phyloP scores from a whole-genome alignment of 1,140 invertebrate genomes.

The Anastatus disparis region DNA sequence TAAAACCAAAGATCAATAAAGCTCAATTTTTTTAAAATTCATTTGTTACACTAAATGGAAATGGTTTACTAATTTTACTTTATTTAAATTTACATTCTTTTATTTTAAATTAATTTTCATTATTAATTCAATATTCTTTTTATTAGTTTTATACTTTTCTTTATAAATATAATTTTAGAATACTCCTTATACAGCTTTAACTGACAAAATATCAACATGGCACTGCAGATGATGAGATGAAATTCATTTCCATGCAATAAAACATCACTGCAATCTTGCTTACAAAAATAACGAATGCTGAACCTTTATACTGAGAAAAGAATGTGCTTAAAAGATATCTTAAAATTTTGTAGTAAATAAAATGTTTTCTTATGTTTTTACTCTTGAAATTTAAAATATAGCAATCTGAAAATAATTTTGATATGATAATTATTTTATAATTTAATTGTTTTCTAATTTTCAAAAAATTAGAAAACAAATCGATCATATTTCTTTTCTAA shows the following conservation, averaged over 20 bases:
- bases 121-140: constrained; percentile 35
- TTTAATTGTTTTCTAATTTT: not conserved
- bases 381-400: too few species aligned
- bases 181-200: constrained; percentile 38
- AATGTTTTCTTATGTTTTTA: not conserved
- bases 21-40: too few species aligned
- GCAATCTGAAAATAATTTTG: too few species aligned
- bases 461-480: not conserved
- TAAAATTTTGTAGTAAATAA: constrained; percentile 21
- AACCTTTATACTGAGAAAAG: constrained; percentile 38
- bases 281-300: constrained; percentile 20
- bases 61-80: too few species aligned
- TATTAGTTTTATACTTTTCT: not conserved
- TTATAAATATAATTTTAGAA: constrained; percentile 18
- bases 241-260: constrained; percentile 14
- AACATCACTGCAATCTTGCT: constrained; percentile 10
- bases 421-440: too few species aligned
- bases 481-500: too few species aligned
- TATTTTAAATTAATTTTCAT: too few species aligned
- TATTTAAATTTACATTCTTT: too few species aligned
- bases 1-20: too few species aligned
- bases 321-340: constrained; percentile 48
- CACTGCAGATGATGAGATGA: constrained; percentile 30
- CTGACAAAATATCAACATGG: constrained; percentile 31
- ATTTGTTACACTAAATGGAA: too few species aligned